These are phyloP conservation scores for Penaeus chinensis DNA, from an alignment of 1,140 invertebrate genomes.

Conservation along the genomic window DNA sequence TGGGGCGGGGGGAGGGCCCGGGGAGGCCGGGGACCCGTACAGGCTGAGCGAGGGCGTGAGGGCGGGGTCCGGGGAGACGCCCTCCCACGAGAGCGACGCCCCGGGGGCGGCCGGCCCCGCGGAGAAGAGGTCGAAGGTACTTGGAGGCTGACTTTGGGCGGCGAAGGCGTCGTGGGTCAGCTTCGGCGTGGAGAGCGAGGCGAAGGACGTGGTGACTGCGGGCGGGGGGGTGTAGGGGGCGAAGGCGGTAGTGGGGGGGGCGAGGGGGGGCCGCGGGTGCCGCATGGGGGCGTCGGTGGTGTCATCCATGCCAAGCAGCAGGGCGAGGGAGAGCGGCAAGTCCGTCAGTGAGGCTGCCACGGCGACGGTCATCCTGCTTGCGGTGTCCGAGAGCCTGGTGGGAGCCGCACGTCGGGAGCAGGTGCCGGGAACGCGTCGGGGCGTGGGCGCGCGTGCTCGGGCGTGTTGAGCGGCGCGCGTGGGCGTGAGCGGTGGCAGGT, in stretches of 20 bases:
- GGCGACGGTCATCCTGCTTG: slow-evolving; percentile 54
- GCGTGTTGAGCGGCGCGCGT: slow-evolving; percentile 2
- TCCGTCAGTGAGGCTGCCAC: slow-evolving; percentile 45
- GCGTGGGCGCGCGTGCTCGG: slow-evolving; percentile 19
- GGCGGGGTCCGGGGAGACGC: slow-evolving; percentile 46
- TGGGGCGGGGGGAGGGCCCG: slow-evolving; percentile 31
- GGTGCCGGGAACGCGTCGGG: background rate
- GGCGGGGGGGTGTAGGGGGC: background rate
- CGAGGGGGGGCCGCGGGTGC: slow-evolving; percentile 10
- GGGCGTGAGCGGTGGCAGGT: slow-evolving; percentile 7
- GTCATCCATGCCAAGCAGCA: slow-evolving; percentile 52
- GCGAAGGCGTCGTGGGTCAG: background rate
- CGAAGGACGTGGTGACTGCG: background rate
- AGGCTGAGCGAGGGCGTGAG: slow-evolving; percentile 40
- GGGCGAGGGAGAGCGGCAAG: slow-evolving; percentile 51
- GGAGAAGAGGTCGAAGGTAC: slow-evolving; percentile 8
- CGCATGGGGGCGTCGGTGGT: slow-evolving; percentile 44
- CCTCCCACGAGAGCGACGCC: slow-evolving; percentile 39
- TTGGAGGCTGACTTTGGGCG: background rate
- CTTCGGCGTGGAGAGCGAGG: slow-evolving; percentile 3
- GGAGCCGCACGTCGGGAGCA: slow-evolving; percentile 3
- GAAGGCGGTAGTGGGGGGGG: background rate
- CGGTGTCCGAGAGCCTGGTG: slow-evolving; percentile 7
- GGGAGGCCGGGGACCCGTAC: slow-evolving; percentile 37
- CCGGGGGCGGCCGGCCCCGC: background rate